Evolutionary conservation across 2,797 vertebrate species (phyloP).

Genomic region (Poecilia wingei): DNA sequence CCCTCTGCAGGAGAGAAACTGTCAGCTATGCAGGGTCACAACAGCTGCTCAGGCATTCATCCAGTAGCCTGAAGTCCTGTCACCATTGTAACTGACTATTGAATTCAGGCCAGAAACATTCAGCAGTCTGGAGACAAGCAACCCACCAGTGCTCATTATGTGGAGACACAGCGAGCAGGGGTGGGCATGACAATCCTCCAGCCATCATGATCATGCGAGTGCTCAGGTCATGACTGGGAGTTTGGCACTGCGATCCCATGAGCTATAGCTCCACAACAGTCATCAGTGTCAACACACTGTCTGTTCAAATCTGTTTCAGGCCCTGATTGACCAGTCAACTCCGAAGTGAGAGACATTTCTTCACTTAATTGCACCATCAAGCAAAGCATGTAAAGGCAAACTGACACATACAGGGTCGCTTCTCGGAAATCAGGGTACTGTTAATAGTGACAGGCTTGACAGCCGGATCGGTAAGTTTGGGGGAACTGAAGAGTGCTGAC

Average conservation of each 20-base stretch:
- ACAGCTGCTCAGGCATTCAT: slow-evolving; percentile 67
- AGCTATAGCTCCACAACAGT: slow-evolving; percentile 52
- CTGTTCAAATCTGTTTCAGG: slow-evolving; percentile 44
- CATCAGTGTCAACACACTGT: slow-evolving; percentile 64
- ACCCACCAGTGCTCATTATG: slow-evolving; percentile 69
- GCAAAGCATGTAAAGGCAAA: slow-evolving; percentile 52
- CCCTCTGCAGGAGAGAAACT: slow-evolving; percentile 33
- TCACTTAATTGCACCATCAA: slow-evolving; percentile 61
- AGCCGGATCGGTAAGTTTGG: slow-evolving; percentile 19
- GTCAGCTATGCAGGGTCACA: slow-evolving; percentile 40
- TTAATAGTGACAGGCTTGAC: slow-evolving; percentile 25
- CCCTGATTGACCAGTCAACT: slow-evolving; percentile 47
- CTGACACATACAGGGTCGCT: slow-evolving; percentile 42
- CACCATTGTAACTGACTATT: slow-evolving; percentile 61
- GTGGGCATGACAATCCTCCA: slow-evolving; percentile 57
- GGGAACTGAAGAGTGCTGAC: slow-evolving; percentile 19
- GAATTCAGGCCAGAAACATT: slow-evolving; percentile 58
- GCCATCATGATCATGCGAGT: slow-evolving; percentile 38
- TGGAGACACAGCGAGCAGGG: slow-evolving; percentile 38
- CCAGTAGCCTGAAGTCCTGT: slow-evolving; percentile 59
- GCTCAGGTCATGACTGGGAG: slow-evolving; percentile 62
- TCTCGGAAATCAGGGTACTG: slow-evolving; percentile 26
- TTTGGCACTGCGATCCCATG: slow-evolving; percentile 41
- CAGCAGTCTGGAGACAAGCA: slow-evolving; percentile 56
- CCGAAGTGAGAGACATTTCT: slow-evolving; percentile 37